Evolutionary conservation across 2,797 vertebrate species (phyloP), one percentile per base, ranked within the genome.

Genomic region (Setipinna tenuifilis): DNA sequence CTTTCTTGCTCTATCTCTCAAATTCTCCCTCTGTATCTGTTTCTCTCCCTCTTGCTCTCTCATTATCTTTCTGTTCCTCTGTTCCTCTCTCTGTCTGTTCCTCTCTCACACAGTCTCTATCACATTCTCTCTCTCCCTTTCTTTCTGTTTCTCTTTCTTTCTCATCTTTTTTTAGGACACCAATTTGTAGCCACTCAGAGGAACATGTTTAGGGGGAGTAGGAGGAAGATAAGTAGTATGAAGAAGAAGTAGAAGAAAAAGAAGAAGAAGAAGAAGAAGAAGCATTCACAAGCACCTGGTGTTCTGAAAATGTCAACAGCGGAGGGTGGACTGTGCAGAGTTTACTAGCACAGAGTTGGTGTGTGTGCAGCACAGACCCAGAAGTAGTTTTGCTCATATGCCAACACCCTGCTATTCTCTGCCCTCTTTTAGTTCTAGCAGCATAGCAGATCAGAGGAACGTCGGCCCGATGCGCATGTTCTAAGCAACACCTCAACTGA

Each of bases 291-390:
- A 84, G 54, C 83, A 82, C 86, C 86, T 83, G 68, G 71, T 83
- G 82, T 23, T 80, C 68, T 83, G 14, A 35, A 85, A 85, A 85
- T 68, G 80, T 85, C 84, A 85, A 50, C 58, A 68, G 61, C 19
- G 23, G 57, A 85, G 57, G 58, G 28, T 58, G 83, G 68, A 35
- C 44, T 81, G 71, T 61, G 71, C n/a, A n/a, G n/a, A n/a, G n/a
- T n/a, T 78, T 31, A 78, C 35, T 21, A 75, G 68, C 31, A n/a
- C 71, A 44, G 17, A n/a, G 6, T 6, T 44, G 71, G 31, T 9
- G 71, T 75, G 11, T 23, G 3, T 83, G 71, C 78, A 11, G 23
- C 35, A 17, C 23, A 62, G 25, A 41, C 9, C 80, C 35, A 44
- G 7, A 9, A 35, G 28, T 21, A 78, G 71, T 21, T 21, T 21